phyloP scores from a whole-genome alignment of 2,113 vertebrate species.

The Asarcornis scutulata region DNA sequence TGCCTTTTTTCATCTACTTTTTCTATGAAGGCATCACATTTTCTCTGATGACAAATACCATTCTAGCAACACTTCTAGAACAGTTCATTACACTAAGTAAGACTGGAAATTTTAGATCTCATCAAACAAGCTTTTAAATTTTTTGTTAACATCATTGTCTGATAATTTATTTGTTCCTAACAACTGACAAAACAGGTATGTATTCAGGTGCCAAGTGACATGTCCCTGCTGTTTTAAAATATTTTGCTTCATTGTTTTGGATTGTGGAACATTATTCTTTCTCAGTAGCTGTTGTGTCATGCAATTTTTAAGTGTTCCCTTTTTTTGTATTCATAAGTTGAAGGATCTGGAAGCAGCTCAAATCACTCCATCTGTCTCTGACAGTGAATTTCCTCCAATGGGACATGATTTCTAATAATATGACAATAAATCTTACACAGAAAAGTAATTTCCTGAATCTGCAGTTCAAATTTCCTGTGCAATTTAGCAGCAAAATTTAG shows the following conservation, averaged over 20 bases:
- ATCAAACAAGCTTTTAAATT: not conserved
- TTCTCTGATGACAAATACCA: not conserved
- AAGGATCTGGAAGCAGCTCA: not conserved
- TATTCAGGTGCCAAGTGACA: not conserved
- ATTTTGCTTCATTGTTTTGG: not conserved
- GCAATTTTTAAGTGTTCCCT: not conserved
- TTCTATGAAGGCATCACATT: not conserved
- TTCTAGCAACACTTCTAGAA: not conserved
- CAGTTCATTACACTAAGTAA: not conserved
- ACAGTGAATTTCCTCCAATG: not conserved
- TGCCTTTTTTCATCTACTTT: not conserved
- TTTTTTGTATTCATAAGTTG: not conserved
- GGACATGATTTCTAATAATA: not conserved
- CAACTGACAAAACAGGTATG: not conserved
- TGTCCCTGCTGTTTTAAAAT: not conserved
- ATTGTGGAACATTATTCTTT: not conserved
- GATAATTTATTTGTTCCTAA: not conserved
- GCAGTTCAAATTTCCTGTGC: not conserved
- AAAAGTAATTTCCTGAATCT: constrained; percentile 20
- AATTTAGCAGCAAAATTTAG: not conserved
- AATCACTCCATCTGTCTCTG: not conserved
- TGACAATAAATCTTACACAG: not conserved
- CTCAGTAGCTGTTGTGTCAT: not conserved
- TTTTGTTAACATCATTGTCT: not conserved
- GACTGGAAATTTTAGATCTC: not conserved